Percentiles rank a stretch among this genome's conserved stretches.
These are phyloP conservation scores for Daphoenositta chrysoptera DNA, from an alignment of 2,113 vertebrate species.

Conservation along the genomic window DNA sequence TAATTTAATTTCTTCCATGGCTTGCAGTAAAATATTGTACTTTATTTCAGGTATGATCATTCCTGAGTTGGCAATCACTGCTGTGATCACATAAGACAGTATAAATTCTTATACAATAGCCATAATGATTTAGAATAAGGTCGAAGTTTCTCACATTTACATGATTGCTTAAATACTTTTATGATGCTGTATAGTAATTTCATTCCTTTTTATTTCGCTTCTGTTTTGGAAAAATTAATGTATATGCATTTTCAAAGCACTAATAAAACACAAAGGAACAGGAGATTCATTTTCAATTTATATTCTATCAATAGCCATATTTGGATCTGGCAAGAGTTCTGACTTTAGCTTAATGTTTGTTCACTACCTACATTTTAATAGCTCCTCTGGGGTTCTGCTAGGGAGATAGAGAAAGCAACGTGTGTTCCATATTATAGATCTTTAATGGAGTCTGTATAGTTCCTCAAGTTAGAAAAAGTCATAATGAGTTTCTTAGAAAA, in stretches of 20 bases:
- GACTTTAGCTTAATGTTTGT: neutral
- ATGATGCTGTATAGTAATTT: neutral
- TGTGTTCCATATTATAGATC: neutral
- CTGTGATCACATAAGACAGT: neutral
- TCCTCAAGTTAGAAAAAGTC: neutral
- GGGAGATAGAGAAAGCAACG: neutral
- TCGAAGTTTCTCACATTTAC: neutral
- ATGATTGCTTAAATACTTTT: neutral
- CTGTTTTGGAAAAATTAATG: conserved; percentile 10
- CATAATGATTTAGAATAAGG: neutral
- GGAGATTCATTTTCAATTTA: neutral
- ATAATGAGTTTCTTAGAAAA: neutral
- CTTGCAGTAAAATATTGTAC: neutral
- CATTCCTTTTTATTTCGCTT: neutral
- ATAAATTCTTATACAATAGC: neutral
- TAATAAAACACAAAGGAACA: neutral
- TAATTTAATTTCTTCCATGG: neutral
- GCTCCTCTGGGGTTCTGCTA: neutral
- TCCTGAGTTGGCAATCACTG: neutral
- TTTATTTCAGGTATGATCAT: neutral
- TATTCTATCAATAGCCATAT: neutral
- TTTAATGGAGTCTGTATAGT: neutral
- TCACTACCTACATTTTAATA: neutral
- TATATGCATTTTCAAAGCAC: neutral
- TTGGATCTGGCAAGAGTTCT: neutral